Percentiles rank a stretch among this genome's conserved stretches.
Conservation (phyloP, 2,888 invertebrate genomes). For the Caenorhabditis sulstoni region DNA sequence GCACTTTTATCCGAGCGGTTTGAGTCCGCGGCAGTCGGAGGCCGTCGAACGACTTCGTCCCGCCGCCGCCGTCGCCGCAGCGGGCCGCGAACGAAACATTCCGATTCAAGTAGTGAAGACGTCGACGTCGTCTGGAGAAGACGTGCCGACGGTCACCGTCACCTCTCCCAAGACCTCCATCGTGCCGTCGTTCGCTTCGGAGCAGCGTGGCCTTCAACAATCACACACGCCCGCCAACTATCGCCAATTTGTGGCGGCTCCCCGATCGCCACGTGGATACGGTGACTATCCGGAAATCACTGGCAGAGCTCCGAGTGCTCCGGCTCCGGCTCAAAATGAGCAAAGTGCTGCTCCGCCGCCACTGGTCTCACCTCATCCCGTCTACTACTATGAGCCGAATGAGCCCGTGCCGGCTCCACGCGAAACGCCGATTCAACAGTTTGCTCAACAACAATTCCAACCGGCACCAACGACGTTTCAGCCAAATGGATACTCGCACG, state of each 20-base stretch:
- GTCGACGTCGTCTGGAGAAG: constrained; percentile 8
- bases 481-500: too few relatives aligned
- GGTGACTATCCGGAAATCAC: constrained; percentile 72
- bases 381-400: constrained; percentile 53
- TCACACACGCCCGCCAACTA: constrained; percentile 44
- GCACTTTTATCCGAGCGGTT: constrained; percentile 66
- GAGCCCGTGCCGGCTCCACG: constrained; percentile 7
- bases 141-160: constrained; percentile 29
- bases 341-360: background rate
- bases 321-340: background rate
- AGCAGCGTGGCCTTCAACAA: constrained; percentile 33
- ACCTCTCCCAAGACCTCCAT: constrained; percentile 30
- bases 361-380: constrained; percentile 28
- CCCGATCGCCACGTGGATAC: constrained; percentile 58
- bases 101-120: constrained; percentile 50
- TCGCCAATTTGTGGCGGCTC: constrained; percentile 63
- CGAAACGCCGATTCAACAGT: too few relatives aligned
- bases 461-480: too few relatives aligned
- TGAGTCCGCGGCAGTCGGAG: constrained; percentile 70
- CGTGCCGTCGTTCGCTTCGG: constrained; percentile 54
- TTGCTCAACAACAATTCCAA: too few relatives aligned
- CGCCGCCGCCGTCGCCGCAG: too few relatives aligned
- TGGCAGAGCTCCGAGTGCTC: constrained; percentile 7
- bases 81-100: constrained; percentile 57
- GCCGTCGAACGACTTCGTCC: constrained; percentile 69